Evolutionary conservation across 2,888 invertebrate species (phyloP).

Genomic region (Nomada ruficornis): DNA sequence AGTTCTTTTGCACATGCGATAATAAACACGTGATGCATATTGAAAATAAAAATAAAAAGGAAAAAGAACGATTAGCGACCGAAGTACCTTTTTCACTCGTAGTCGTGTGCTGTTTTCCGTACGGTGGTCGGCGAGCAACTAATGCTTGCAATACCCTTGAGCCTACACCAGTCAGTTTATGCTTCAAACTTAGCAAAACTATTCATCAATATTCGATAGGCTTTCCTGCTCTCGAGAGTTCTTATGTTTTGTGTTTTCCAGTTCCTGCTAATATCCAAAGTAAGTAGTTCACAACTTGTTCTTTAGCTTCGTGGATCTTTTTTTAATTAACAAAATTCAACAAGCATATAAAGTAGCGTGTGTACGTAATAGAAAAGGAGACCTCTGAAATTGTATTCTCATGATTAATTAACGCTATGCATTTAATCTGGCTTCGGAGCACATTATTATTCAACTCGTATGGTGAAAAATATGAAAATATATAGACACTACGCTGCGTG

Average conservation of each 20-base stretch:
- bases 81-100: neutral
- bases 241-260: no score
- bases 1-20: no score
- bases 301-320: neutral
- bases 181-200: no score
- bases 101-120: no score
- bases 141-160: neutral
- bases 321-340: conserved; percentile 15
- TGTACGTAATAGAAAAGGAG: neutral
- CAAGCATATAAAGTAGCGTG: neutral
- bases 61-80: neutral
- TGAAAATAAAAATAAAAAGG: no score
- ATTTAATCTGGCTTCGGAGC: neutral
- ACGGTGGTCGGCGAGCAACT: no score
- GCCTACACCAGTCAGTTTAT: no score
- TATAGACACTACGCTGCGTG: neutral
- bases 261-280: no score
- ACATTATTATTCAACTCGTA: neutral
- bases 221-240: no score
- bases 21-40: no score
- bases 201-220: no score
- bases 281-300: no score
- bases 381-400: neutral
- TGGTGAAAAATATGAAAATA: conserved; percentile 33
- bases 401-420: conserved; percentile 24